Percentiles rank a stretch among this genome's conserved stretches.
Conservation (phyloP, 1,140 invertebrate genomes). For the Mycetomoellerius zeteki region DNA sequence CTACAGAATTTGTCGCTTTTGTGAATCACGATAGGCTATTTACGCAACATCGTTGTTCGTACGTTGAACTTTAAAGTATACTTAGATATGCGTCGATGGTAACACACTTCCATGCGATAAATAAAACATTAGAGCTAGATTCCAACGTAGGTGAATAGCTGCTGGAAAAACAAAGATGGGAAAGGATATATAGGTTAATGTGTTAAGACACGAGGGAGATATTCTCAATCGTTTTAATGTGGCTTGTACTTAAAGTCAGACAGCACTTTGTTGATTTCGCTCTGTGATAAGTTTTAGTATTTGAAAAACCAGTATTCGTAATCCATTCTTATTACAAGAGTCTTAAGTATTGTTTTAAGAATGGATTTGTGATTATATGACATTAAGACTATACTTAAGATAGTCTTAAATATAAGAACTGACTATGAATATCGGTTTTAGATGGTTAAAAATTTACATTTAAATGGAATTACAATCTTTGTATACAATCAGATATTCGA, state of each 20-base stretch:
- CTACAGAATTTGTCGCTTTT: background rate
- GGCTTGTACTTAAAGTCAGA: background rate
- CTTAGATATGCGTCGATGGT: slow-evolving; percentile 32
- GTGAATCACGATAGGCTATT: slow-evolving; percentile 2
- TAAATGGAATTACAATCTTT: background rate
- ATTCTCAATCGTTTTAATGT: slow-evolving; percentile 8
- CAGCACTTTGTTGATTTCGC: background rate
- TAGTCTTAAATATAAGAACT: too few species aligned
- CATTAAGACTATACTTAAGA: too few species aligned
- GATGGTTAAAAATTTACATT: background rate
- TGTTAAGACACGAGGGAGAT: slow-evolving; percentile 3
- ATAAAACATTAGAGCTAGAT: slow-evolving; percentile 47
- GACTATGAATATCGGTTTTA: background rate
- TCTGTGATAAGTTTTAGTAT: background rate
- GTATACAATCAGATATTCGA: background rate
- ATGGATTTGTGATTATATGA: too few species aligned
- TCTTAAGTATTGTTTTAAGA: too few species aligned
- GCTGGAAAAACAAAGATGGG: slow-evolving; percentile 50
- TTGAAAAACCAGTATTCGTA: too few species aligned
- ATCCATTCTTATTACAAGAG: too few species aligned
- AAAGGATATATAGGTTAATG: slow-evolving; percentile 47
- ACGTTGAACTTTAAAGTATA: slow-evolving; percentile 15
- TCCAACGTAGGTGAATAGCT: slow-evolving; percentile 35
- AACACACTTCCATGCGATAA: slow-evolving; percentile 39
- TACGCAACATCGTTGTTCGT: slow-evolving; percentile 11